Evolutionary conservation across 2,888 invertebrate genomes (phyloP).

Genomic region (Resseliella maxima): DNA sequence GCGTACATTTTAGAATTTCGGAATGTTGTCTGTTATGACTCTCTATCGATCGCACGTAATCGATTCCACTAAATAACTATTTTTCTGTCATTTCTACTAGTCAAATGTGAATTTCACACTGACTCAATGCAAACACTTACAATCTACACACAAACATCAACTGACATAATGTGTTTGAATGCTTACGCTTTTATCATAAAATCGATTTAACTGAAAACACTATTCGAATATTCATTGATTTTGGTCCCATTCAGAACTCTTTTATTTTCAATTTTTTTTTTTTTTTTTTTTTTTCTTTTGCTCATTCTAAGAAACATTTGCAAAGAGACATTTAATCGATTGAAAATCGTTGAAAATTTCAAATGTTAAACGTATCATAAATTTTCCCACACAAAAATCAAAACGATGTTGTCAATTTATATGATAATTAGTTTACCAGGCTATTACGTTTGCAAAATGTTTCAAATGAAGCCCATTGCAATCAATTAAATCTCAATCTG

Average conservation of each 20-base stretch:
- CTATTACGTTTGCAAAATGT: background rate
- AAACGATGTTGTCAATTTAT: background rate
- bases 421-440: background rate
- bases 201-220: background rate
- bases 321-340: background rate
- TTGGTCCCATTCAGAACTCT: no score
- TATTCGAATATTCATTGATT: background rate
- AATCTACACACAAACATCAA: background rate
- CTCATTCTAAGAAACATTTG: background rate
- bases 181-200: slow-evolving; percentile 20
- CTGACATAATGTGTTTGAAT: slow-evolving; percentile 5
- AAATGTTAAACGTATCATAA: background rate
- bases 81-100: background rate
- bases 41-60: slow-evolving; percentile 22
- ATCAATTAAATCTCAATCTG: background rate
- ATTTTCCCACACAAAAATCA: slow-evolving; percentile 27
- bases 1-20: slow-evolving; percentile 43
- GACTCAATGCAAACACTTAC: background rate
- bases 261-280: background rate
- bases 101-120: background rate
- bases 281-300: no score
- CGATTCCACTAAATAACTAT: slow-evolving; percentile 26
- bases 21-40: background rate
- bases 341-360: background rate
- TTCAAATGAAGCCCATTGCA: background rate